These are phyloP conservation scores for Masticophis lateralis DNA, from an alignment of 2,797 vertebrate genomes.

Conservation along the genomic window DNA sequence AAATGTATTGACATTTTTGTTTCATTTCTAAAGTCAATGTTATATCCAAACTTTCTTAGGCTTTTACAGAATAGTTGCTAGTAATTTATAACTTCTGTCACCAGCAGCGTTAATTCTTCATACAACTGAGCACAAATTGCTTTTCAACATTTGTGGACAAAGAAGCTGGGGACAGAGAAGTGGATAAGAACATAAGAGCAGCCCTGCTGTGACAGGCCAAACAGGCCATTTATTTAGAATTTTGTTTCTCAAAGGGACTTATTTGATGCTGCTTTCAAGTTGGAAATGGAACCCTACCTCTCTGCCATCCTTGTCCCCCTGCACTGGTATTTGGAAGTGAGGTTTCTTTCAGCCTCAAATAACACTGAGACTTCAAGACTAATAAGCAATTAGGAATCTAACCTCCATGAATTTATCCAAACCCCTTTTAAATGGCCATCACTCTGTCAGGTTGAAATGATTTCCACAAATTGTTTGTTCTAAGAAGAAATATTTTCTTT, in stretches of 20 bases:
- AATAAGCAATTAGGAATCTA: neutral
- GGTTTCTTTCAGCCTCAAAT: neutral
- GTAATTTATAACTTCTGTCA: neutral
- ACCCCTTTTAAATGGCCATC: neutral
- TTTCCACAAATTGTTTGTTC: neutral
- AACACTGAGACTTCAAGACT: neutral
- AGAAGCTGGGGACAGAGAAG: neutral
- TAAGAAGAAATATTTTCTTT: neutral
- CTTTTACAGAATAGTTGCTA: neutral
- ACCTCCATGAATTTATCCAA: neutral
- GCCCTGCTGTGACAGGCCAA: neutral
- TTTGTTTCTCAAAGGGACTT: neutral
- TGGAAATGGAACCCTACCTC: neutral
- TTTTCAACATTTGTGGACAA: neutral
- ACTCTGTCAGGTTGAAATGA: neutral
- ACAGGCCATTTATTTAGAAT: neutral
- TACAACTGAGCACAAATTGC: neutral
- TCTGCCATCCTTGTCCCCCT: neutral
- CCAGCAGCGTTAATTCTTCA: neutral
- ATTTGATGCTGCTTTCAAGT: neutral
- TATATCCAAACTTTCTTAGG: neutral
- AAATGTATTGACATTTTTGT: neutral
- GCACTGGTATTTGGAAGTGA: neutral
- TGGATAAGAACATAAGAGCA: neutral
- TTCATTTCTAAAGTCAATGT: neutral